These are phyloP conservation scores for Enteromius viviparus DNA, from an alignment of 2,797 vertebrate genomes.

Conservation along the genomic window DNA sequence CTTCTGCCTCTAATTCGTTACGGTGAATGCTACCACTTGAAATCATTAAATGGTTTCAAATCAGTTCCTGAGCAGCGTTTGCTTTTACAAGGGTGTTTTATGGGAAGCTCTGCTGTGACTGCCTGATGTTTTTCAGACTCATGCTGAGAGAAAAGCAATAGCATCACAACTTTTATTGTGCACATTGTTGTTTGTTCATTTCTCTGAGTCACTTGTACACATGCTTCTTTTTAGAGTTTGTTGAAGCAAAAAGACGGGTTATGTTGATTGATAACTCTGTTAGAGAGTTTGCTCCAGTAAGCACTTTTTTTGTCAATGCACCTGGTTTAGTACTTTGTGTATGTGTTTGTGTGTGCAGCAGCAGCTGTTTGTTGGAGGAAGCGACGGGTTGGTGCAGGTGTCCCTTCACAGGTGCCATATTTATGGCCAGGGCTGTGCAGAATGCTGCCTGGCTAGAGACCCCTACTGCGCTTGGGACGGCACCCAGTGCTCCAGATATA, in stretches of 20 bases:
- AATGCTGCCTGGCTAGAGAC: conserved; percentile 96
- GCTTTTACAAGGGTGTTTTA: neutral
- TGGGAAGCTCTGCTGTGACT: neutral
- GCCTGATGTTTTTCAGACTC: neutral
- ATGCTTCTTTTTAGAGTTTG: conserved; percentile 1
- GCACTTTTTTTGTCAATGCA: conserved; percentile 47
- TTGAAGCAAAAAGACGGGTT: conserved; percentile 24
- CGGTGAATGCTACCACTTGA: neutral
- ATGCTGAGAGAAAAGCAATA: neutral
- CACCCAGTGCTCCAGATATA: conserved; percentile 89
- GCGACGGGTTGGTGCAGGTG: conserved; percentile 90
- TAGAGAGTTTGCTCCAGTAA: conserved; percentile 38
- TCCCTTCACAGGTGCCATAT: conserved; percentile 93
- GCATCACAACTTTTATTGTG: conserved; percentile 23
- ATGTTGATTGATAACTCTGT: conserved; percentile 36
- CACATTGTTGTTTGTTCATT: conserved; percentile 47
- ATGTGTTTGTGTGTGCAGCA: conserved; percentile 82
- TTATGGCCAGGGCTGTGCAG: conserved; percentile 94
- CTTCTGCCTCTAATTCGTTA: neutral
- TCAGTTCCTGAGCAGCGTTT: neutral
- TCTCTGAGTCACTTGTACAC: neutral
- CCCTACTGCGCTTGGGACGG: conserved; percentile 99
- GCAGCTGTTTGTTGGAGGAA: conserved; percentile 94
- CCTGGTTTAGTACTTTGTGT: conserved; percentile 46
- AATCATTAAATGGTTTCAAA: conserved; percentile 8